Percentiles rank a stretch among this genome's conserved stretches.
Conservation (phyloP, 64 coral and sea anemone genomes). For the Hydrozoanthus tunicans region DNA sequence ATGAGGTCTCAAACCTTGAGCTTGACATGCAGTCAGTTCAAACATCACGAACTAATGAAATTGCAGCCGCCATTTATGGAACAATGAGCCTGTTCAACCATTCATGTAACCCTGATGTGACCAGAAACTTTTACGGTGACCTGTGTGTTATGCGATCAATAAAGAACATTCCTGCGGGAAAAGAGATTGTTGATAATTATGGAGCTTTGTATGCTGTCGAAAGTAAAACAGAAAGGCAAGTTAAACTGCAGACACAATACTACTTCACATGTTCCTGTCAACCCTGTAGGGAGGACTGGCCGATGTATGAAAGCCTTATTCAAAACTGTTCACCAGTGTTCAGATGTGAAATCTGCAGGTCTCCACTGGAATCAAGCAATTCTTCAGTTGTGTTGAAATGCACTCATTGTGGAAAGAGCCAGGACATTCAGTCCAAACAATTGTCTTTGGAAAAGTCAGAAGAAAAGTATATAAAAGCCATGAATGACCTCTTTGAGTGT, state of each 20-base stretch:
- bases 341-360: slow-evolving; percentile 60
- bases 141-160: slow-evolving; percentile 82
- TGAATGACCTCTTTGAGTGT: slow-evolving; percentile 68
- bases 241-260: slow-evolving; percentile 72
- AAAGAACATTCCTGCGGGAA: slow-evolving; percentile 77
- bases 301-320: slow-evolving; percentile 74
- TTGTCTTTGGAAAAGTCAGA: slow-evolving; percentile 56
- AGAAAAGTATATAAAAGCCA: slow-evolving; percentile 61
- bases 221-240: slow-evolving; percentile 47
- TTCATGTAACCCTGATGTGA: slow-evolving; percentile 92
- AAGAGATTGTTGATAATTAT: slow-evolving; percentile 94
- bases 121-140: slow-evolving; percentile 93
- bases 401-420: slow-evolving; percentile 32
- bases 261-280: slow-evolving; percentile 79
- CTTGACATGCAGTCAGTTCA: slow-evolving; percentile 67
- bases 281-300: slow-evolving; percentile 73
- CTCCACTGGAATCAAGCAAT: not conserved
- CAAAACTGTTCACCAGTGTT: slow-evolving; percentile 49
- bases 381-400: not conserved
- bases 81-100: slow-evolving; percentile 94
- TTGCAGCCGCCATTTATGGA: slow-evolving; percentile 90
- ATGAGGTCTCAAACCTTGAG: slow-evolving; percentile 92
- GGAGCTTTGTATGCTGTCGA: slow-evolving; percentile 86
- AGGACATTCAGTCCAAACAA: slow-evolving; percentile 52
- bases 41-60: slow-evolving; percentile 85